Evolutionary conservation across 2,888 invertebrate species (phyloP), one percentile per base, ranked within the genome.

Genomic region (Psylliodes chrysocephalus): DNA sequence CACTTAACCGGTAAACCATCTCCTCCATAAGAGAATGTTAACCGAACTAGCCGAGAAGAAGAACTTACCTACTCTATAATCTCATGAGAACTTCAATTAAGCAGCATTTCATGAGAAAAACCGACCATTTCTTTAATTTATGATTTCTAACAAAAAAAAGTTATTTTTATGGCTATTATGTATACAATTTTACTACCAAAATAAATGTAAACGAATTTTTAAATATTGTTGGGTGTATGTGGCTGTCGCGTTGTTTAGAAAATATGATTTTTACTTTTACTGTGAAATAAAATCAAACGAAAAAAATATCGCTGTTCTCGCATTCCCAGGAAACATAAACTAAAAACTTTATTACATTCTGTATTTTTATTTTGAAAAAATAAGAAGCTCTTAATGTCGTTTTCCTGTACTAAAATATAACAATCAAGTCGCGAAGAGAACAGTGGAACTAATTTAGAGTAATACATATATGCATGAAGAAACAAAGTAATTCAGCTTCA

Each of bases 391-490:
- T 22, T 47, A 56, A 57, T 57, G 57, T 57, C 47, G 18, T 19
- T 57, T 56, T 57, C 47, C 47, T 57, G 57, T 17, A 38, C 47
- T 57, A 47, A 57, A 49, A 49, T 49, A 44, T 25, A 49, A 38
- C 57, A 57, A 57, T 49, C 38, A 47, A 42, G 28, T 15, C 25
- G 19, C 14, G 51, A 51, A 51, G 28, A 54, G 28, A 17, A 54
- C 15, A 54, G 44, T 57, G 57, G 57, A 57, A 57, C 57, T 57
- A 57, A 57, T 57, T 57, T 38, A 38, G 49, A 38, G 33, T 28
- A 49, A 49, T 59, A 49, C 57, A 59, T 59, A 63, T 54, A 63
- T 63, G 63, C 63, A 59, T 59, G 63, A 63, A 53, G 59, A 49
- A 53, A 54, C 57, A 56, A 63, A 59, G 54, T 63, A 63, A 59